Conservation (phyloP, 2,797 vertebrate genomes). For the Paedocypris micromegethes region DNA sequence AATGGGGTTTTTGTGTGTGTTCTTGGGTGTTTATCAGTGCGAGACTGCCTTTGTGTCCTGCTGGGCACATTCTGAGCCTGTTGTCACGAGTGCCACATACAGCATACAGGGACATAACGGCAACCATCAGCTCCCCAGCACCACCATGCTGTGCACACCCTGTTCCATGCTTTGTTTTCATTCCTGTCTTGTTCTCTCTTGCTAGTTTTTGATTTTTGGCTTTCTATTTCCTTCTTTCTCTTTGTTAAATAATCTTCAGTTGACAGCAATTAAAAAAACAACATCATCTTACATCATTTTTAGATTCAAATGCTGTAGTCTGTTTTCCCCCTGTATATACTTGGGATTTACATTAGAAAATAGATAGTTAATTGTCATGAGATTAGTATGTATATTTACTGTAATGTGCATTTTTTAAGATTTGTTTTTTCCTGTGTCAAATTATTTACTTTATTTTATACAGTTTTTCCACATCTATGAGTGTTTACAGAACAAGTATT, state of each 20-base stretch:
- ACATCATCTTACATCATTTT: too few relatives aligned
- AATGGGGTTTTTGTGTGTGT: slow-evolving; percentile 45
- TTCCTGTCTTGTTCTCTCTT: not conserved
- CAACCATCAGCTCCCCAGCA: slow-evolving; percentile 13
- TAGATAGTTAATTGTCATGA: too few relatives aligned
- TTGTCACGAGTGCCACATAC: slow-evolving; percentile 34
- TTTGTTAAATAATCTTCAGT: not conserved
- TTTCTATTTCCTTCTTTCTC: not conserved
- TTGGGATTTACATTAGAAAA: too few relatives aligned
- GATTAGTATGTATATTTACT: too few relatives aligned
- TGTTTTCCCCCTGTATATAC: too few relatives aligned
- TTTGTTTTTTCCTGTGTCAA: too few relatives aligned
- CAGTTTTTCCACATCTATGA: too few relatives aligned
- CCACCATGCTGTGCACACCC: slow-evolving; percentile 11
- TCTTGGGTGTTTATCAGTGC: slow-evolving; percentile 45
- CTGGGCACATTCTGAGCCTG: slow-evolving; percentile 32
- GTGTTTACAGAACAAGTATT: too few relatives aligned
- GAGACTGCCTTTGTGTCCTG: slow-evolving; percentile 35
- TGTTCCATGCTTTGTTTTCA: not conserved
- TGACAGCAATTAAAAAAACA: too few relatives aligned
- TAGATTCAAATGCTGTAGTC: too few relatives aligned
- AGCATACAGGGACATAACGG: slow-evolving; percentile 12
- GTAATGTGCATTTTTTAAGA: too few relatives aligned
- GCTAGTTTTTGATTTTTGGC: not conserved
- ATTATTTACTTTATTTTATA: too few relatives aligned